phyloP scores from a whole-genome alignment of 2,113 vertebrate species.

The Petrocephalus zakoni region DNA sequence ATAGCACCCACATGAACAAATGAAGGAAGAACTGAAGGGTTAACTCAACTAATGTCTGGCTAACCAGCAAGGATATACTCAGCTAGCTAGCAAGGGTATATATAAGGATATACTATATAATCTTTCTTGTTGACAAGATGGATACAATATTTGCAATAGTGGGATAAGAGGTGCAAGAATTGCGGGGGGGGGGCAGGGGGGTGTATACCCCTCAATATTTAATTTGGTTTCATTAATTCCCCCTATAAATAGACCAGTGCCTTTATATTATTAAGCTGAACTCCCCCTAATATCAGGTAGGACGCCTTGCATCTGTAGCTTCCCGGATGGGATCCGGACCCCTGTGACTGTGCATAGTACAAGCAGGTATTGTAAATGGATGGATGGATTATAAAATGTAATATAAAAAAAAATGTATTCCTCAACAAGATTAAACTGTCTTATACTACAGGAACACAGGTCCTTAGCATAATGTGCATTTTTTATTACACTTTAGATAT shows the following conservation, averaged over 20 bases:
- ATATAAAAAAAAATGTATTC: background rate
- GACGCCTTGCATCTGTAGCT: background rate
- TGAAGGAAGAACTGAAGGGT: background rate
- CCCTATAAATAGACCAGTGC: background rate
- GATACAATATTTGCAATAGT: background rate
- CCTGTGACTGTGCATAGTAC: background rate
- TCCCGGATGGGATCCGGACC: background rate
- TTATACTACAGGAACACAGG: background rate
- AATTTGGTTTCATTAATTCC: background rate
- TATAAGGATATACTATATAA: no score
- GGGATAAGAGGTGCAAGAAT: background rate
- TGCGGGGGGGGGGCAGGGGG: no score
- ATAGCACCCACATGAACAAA: background rate
- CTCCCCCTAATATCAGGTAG: background rate
- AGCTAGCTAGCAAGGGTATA: no score
- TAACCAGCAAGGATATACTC: background rate
- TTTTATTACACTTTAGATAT: background rate
- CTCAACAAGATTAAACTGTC: background rate
- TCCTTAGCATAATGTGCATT: background rate
- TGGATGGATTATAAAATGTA: background rate
- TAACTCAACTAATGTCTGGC: background rate
- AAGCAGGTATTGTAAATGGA: background rate
- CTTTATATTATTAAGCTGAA: background rate
- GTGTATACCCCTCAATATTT: background rate
- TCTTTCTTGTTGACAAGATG: background rate